Percentiles rank a stretch among this genome's conserved stretches.
Conservation (phyloP, 2,797 vertebrate genomes). For the Gila robusta region DNA sequence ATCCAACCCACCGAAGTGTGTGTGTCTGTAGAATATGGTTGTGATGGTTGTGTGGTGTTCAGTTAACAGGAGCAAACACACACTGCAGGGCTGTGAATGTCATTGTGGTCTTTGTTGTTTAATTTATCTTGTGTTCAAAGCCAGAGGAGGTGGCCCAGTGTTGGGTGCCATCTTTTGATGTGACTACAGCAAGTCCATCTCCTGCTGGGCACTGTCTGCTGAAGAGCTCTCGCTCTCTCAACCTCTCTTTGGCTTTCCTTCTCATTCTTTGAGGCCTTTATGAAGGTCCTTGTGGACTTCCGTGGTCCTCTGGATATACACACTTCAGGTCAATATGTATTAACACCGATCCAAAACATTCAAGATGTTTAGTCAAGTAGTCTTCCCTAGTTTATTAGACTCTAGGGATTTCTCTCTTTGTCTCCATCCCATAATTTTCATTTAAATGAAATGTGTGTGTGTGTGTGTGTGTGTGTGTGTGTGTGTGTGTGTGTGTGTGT, state of each 20-base stretch:
- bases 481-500: not conserved
- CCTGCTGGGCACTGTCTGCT: conserved; percentile 80
- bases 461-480: not conserved
- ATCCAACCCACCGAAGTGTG: conserved; percentile 30
- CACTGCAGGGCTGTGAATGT: conserved; percentile 83
- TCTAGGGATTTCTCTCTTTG: not conserved
- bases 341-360: conserved; percentile 9
- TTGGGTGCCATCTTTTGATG: conserved; percentile 86
- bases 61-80: conserved; percentile 73
- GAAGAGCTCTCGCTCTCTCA: conserved; percentile 64
- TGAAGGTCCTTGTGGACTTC: conserved; percentile 26
- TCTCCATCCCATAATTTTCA: not conserved
- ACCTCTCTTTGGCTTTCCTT: conserved; percentile 42
- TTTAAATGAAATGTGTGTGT: not conserved
- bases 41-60: conserved; percentile 60
- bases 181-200: conserved; percentile 83
- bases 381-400: not conserved
- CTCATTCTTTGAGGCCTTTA: conserved; percentile 24
- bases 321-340: conserved; percentile 4
- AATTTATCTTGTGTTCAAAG: conserved; percentile 90
- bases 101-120: conserved; percentile 87
- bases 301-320: conserved; percentile 9
- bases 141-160: conserved; percentile 82
- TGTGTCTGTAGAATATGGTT: conserved; percentile 37
- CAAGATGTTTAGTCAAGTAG: not conserved